phyloP scores from a whole-genome alignment of 2,888 invertebrate genomes.

The Lasiommata megera region DNA sequence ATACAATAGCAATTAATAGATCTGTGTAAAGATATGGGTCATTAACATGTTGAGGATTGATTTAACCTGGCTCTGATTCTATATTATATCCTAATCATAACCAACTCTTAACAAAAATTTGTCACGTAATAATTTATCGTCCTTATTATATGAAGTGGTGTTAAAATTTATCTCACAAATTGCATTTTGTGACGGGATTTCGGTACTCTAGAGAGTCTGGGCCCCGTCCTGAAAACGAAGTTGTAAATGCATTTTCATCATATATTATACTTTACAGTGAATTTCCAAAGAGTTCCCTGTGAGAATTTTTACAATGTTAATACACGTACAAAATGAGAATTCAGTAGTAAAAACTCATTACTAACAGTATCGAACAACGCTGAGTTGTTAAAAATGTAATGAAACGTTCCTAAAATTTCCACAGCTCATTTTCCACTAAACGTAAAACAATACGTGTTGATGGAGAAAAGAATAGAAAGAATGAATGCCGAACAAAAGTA shows the following conservation, averaged over 20 bases:
- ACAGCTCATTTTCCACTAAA: conserved; percentile 21
- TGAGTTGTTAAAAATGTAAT: conserved; percentile 8
- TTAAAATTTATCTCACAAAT: too few relatives aligned
- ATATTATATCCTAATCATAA: too few relatives aligned
- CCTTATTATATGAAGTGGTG: too few relatives aligned
- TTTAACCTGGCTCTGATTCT: too few relatives aligned
- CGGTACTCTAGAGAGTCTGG: too few relatives aligned
- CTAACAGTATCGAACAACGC: conserved; percentile 1
- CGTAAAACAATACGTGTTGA: conserved; percentile 26
- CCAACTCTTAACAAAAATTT: too few relatives aligned
- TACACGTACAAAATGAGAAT: conserved; percentile 8
- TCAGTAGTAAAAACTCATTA: neutral
- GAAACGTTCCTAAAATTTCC: conserved; percentile 14
- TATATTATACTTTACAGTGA: neutral
- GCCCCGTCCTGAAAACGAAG: neutral
- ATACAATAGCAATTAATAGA: too few relatives aligned
- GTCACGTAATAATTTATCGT: too few relatives aligned
- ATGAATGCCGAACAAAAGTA: conserved; percentile 36
- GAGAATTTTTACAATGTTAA: neutral
- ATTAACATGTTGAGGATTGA: too few relatives aligned
- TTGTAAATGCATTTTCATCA: neutral
- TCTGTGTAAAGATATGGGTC: too few relatives aligned
- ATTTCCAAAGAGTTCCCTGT: neutral
- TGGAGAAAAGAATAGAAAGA: conserved; percentile 31
- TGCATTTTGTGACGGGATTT: too few relatives aligned